Conservation (phyloP, 92 coral and sea anemone species). For the Anthopleura xanthogrammica region DNA sequence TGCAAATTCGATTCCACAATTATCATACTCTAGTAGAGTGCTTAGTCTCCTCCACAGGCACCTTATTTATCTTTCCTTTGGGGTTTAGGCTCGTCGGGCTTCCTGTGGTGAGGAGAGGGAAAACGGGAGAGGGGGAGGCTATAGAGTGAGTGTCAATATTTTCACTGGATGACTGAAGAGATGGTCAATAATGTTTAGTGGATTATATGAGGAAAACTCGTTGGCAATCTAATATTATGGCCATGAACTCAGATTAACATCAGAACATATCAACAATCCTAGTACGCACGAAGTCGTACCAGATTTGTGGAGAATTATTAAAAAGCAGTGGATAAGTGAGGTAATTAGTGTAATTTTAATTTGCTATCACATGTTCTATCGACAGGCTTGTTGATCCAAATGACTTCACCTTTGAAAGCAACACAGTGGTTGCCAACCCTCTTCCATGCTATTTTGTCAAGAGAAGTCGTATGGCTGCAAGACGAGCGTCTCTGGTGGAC, state of each 20-base stretch:
- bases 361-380: background rate
- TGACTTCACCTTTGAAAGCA: slow-evolving; percentile 72
- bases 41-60: too few relatives aligned
- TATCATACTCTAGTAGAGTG: background rate
- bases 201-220: too few relatives aligned
- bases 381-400: slow-evolving; percentile 73
- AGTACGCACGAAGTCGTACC: background rate
- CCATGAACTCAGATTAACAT: background rate
- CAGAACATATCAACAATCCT: background rate
- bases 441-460: slow-evolving; percentile 87
- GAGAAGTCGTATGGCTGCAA: slow-evolving; percentile 55
- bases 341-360: background rate
- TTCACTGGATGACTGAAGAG: too few relatives aligned
- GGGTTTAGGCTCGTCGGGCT: too few relatives aligned
- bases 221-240: background rate
- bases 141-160: too few relatives aligned
- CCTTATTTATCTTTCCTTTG: too few relatives aligned
- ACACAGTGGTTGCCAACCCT: slow-evolving; percentile 85
- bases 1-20: background rate
- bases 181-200: too few relatives aligned
- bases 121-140: too few relatives aligned
- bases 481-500: slow-evolving; percentile 73
- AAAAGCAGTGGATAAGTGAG: background rate
- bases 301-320: background rate
- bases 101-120: too few relatives aligned